Evolutionary conservation across 37 sponge, comb jelly and placozoan species (phyloP).

Genomic region (Cliona cf. orientalis): DNA sequence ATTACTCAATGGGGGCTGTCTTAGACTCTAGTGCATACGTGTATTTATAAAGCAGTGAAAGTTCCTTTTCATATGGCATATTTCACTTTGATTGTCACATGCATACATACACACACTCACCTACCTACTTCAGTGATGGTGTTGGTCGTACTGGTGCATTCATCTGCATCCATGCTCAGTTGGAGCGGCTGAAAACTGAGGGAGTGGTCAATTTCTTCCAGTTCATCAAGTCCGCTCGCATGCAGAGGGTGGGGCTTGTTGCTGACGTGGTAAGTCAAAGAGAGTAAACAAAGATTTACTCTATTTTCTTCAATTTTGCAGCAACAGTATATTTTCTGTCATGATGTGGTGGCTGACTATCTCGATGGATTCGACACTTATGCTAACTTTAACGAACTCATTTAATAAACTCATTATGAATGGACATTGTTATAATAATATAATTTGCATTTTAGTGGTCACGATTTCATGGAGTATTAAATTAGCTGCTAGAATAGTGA

Average conservation of each 20-base stretch:
- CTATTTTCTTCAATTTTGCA: too few relatives aligned
- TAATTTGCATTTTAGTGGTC: too few relatives aligned
- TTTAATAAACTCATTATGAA: too few relatives aligned
- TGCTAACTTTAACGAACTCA: constrained; percentile 34
- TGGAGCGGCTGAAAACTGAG: constrained; percentile 82
- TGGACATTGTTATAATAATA: too few relatives aligned
- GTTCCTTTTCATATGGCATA: too few relatives aligned
- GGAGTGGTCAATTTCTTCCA: constrained; percentile 75
- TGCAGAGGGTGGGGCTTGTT: constrained; percentile 55
- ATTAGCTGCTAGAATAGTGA: too few relatives aligned
- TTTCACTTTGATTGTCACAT: too few relatives aligned
- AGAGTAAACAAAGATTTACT: not conserved
- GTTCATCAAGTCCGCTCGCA: constrained; percentile 50
- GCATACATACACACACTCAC: too few relatives aligned
- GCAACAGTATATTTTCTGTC: constrained; percentile 44
- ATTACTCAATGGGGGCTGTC: too few relatives aligned
- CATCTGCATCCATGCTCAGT: constrained; percentile 46
- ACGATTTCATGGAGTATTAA: too few relatives aligned
- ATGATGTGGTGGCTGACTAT: constrained; percentile 53
- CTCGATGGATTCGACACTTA: constrained; percentile 57
- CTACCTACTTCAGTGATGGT: constrained; percentile 73
- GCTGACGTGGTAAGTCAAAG: constrained; percentile 43
- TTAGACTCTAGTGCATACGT: too few relatives aligned
- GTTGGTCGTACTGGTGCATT: constrained; percentile 70
- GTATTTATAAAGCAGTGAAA: too few relatives aligned